Evolutionary conservation across 2,797 vertebrate species (phyloP), one percentile per base, ranked within the genome.

Genomic region (Selene dorsalis): DNA sequence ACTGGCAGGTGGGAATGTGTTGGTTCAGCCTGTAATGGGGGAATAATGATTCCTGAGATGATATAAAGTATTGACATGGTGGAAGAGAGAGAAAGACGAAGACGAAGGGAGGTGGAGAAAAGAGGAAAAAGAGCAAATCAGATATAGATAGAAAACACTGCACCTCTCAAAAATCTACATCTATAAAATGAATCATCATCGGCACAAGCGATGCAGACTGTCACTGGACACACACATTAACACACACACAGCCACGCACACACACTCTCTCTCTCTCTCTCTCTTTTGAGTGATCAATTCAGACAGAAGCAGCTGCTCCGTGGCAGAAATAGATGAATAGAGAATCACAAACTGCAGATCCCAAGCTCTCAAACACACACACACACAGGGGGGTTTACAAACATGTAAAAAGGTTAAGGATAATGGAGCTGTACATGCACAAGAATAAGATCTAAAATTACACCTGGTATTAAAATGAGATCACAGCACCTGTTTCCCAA

Each of bases 11-110:
- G 83, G 77, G 74, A 85, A 83, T 80, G 86, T 87, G 86, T 89
- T 89, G 68, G 75, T 84, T 87, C 69, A 80, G 55, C 63, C 70
- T 43, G 53, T 89, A 81, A 89, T 86, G 65, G 78, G 69, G 68
- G 67, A 79, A 77, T 83, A 89, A 92, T 90, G 87, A 82, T 85
- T 89, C 76, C 22, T 82, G 79, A 81, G 76, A 89, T 85, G 66
- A 84, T 82, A 67, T 72, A 68, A 69, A 69, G 78, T 81, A 81
- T 17, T 59, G 6, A 50, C 48, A 73, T 9, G 32, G 32, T 35
- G 35, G 60, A 22, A 82, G 65, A 16, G 43, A 58, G 58, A 45
- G 59, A 38, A 24, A 53, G 68, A 43, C 70, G 53, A n/a, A 71
- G 63, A 80, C 69, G 65, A 61, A 66, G 56, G 45, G 62, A 56